Evolutionary conservation across 2,888 invertebrate genomes (phyloP).

Genomic region (Trimorus sp.): DNA sequence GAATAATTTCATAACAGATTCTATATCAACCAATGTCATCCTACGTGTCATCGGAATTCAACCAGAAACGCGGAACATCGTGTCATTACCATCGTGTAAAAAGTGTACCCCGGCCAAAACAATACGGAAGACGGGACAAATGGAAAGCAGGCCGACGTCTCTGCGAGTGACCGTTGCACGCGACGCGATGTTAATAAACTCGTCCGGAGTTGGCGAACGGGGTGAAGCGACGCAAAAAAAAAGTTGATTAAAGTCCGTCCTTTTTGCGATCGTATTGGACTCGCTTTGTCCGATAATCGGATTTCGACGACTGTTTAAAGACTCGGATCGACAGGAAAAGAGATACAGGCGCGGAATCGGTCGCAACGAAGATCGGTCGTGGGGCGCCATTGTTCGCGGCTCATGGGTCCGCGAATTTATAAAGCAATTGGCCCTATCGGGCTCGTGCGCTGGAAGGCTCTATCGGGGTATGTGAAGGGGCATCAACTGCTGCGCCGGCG

Average conservation of each 20-base stretch:
- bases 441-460: conserved; percentile 11
- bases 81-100: too few relatives aligned
- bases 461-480: conserved; percentile 52
- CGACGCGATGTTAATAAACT: conserved; percentile 21
- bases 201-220: not conserved
- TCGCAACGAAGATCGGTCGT: conserved; percentile 27
- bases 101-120: not conserved
- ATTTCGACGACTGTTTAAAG: conserved; percentile 49
- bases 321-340: conserved; percentile 41
- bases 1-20: too few relatives aligned
- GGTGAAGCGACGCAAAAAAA: conserved; percentile 1
- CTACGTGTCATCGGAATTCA: too few relatives aligned
- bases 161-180: not conserved
- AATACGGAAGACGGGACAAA: not conserved
- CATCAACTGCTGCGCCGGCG: conserved; percentile 22
- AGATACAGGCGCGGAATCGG: conserved; percentile 16
- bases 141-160: not conserved
- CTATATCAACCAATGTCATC: too few relatives aligned
- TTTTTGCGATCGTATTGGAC: conserved; percentile 30
- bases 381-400: conserved; percentile 41
- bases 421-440: conserved; percentile 51
- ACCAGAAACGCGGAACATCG: too few relatives aligned
- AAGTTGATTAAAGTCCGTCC: conserved; percentile 37
- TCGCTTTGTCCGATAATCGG: conserved; percentile 43
- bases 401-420: conserved; percentile 52